Base-by-base conservation (phyloP, 1,140 invertebrate species). In the Drosophila ercepeae region DNA sequence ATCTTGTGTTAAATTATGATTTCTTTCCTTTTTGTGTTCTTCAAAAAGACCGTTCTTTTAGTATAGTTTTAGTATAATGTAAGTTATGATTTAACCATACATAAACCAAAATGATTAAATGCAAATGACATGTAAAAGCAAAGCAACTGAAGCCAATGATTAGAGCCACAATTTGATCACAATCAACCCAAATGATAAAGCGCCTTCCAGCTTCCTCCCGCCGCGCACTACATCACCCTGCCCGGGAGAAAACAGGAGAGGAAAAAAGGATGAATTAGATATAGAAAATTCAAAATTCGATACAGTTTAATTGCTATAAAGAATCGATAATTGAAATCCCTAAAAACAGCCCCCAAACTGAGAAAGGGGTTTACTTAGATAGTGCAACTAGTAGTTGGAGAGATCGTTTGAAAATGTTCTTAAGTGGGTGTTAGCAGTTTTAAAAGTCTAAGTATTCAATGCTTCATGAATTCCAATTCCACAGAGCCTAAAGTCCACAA, bases 351-450 rank as follows among this genome's bases (percentile, higher is more conserved):
- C 46, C 55, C 32, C 9, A 4, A 5, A 18, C 60, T 45, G 61
- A 67, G 29, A 9, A 19, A 14, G 48, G 64, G 60, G 46, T 13
- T 53, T 25, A 61, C 19, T 16, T 68, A 67, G 64, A 52, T 67
- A 68, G 64, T 68, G 64, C 64, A 51, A 78, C 45, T 46, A 6
- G 18, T 74, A 78, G 76, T 46, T 59, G 48, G 32, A 69, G 39
- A 51, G 50, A 57, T 44, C 36, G 53, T 71, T 49, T 49, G 29
- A 51, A 79, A 53, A 32, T 45, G 36, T 63, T 49, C 21, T 27
- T 39, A 39, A 53, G 54, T 71, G 71, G 76, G 69, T 86, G 57
- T 60, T 67, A 78, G 60, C 42, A 78, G 61, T 68, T 58, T 14
- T 57, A 59, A 44, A 32, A 67, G 68, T 77, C 34, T 74, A 57